These are phyloP conservation scores for Torymus texanus DNA, from an alignment of 2,888 invertebrate genomes.

Conservation along the genomic window DNA sequence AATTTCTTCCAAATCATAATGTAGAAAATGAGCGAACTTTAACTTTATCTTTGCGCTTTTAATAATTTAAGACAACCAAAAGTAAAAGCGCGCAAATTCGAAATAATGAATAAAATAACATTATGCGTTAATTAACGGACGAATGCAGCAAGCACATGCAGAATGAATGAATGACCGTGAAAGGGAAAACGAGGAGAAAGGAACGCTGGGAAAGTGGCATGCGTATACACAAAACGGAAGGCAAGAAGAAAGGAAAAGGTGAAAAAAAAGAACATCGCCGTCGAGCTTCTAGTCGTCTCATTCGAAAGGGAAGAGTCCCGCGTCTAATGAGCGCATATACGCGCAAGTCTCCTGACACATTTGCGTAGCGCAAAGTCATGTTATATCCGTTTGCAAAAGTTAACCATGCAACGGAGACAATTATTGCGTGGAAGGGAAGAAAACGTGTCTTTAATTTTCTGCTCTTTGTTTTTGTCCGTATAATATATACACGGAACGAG, in stretches of 20 bases:
- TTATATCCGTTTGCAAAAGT: constrained; percentile 16
- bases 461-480: no score
- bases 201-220: not conserved
- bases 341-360: not conserved
- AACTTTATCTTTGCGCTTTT: no score
- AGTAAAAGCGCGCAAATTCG: no score
- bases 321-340: constrained; percentile 14
- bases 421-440: not conserved
- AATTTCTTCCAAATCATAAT: no score
- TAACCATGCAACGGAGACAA: constrained; percentile 13
- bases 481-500: no score
- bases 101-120: no score
- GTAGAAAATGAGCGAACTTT: no score
- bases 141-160: constrained; percentile 11
- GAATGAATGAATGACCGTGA: constrained; percentile 24
- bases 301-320: not conserved
- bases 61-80: no score
- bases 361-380: not conserved
- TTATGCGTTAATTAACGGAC: constrained; percentile 12
- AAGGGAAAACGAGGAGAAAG: constrained; percentile 25
- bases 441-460: constrained; percentile 15
- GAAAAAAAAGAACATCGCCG: not conserved
- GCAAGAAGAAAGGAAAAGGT: no score
- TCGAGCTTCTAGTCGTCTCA: no score
- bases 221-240: no score